Conservation (phyloP, 2,113 vertebrate genomes). For the Origma solitaria region DNA sequence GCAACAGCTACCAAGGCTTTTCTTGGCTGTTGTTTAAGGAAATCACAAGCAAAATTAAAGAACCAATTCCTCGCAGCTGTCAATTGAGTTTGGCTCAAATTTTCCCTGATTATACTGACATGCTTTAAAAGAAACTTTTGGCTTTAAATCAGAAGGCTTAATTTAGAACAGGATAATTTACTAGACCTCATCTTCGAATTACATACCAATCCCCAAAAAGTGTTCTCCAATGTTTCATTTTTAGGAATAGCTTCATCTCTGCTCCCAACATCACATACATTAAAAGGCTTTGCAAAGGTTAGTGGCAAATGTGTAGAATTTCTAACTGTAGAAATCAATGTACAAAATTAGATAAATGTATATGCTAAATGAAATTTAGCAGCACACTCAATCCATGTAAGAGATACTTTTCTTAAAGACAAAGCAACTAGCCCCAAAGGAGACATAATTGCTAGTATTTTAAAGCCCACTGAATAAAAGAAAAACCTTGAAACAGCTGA, state of each 20-base stretch:
- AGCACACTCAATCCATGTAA: background rate
- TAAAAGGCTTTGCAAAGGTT: background rate
- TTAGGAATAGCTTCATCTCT: background rate
- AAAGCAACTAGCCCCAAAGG: background rate
- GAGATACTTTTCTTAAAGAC: background rate
- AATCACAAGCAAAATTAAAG: constrained; percentile 9
- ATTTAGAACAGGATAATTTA: background rate
- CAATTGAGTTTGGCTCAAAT: background rate
- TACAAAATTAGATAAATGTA: background rate
- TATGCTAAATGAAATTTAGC: background rate
- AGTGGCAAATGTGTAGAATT: background rate
- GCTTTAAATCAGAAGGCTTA: background rate
- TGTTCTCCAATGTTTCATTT: background rate
- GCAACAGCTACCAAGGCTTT: background rate
- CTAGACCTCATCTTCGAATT: background rate
- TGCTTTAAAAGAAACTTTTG: background rate
- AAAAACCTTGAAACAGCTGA: background rate
- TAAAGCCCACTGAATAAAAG: background rate
- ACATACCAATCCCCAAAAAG: background rate
- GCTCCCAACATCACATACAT: background rate
- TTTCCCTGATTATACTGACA: background rate
- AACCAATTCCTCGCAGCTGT: background rate
- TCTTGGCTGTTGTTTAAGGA: background rate
- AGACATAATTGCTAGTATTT: background rate
- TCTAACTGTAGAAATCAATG: background rate